A percentile compares a stretch with the other conserved stretches of the same genome.
These are phyloP conservation scores for Cricetomys ansorgei DNA, from an alignment of 2,113 vertebrate species.

Conservation along the genomic window DNA sequence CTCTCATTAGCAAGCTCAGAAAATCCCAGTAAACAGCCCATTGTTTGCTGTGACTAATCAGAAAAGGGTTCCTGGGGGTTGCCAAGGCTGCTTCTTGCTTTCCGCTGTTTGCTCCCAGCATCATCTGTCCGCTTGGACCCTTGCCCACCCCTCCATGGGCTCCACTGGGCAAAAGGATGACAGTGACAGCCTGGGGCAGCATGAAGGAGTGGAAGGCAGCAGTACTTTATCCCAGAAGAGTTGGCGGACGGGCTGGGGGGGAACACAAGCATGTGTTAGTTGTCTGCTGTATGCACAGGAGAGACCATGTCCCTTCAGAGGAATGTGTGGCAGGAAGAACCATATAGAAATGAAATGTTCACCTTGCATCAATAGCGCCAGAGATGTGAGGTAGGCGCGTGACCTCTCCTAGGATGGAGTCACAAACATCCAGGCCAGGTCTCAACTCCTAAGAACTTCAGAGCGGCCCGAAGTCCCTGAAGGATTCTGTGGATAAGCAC, in stretches of 20 bases:
- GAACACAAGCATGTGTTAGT: fast-evolving
- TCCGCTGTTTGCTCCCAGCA: neutral
- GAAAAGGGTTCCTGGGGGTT: neutral
- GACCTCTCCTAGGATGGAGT: neutral
- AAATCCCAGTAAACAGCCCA: conserved; percentile 59
- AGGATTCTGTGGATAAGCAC: neutral
- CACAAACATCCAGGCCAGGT: neutral
- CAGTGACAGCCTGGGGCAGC: neutral
- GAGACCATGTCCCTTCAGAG: neutral
- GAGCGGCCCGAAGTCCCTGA: neutral
- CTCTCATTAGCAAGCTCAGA: neutral
- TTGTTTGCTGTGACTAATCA: conserved; percentile 57
- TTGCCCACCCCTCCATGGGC: neutral
- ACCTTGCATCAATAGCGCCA: too few relatives aligned
- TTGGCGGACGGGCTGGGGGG: too few relatives aligned
- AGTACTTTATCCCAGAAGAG: neutral
- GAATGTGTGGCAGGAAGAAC: neutral
- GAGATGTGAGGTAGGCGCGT: neutral
- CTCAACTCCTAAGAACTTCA: neutral
- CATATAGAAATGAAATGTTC: too few relatives aligned
- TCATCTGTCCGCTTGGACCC: neutral
- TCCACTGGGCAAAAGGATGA: neutral
- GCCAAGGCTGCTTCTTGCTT: conserved; percentile 4
- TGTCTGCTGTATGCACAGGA: too few relatives aligned
- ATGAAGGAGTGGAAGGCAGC: neutral